phyloP scores from a whole-genome alignment of 2,888 invertebrate species.

The Xanthia togata region DNA sequence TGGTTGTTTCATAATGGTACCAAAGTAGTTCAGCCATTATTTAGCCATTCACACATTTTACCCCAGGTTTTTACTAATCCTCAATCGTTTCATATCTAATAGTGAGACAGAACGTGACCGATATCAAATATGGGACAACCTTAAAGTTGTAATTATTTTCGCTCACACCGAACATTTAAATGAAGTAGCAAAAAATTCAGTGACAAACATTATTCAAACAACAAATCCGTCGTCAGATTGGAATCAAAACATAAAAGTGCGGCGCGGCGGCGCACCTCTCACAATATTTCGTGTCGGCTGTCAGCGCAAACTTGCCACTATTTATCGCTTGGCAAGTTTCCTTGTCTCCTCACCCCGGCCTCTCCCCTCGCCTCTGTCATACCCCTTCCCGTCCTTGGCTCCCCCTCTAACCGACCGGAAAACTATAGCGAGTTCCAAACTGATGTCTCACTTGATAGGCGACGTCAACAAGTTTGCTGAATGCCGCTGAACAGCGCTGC shows the following conservation, averaged over 20 bases:
- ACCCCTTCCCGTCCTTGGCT: conserved; percentile 12
- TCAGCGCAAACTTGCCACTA: conserved; percentile 73
- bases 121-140: neutral
- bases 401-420: conserved; percentile 67
- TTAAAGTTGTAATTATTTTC: neutral
- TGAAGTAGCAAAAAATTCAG: conserved; percentile 20
- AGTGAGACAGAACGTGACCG: neutral
- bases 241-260: conserved; percentile 69
- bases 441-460: conserved; percentile 74
- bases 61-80: neutral
- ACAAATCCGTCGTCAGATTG: conserved; percentile 63
- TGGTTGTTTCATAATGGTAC: no score
- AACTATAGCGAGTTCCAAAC: conserved; percentile 73
- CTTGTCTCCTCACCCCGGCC: conserved; percentile 58
- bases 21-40: no score
- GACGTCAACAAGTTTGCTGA: conserved; percentile 69
- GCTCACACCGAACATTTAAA: conserved; percentile 1
- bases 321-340: conserved; percentile 72
- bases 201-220: conserved; percentile 52
- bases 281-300: conserved; percentile 74
- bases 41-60: no score
- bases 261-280: conserved; percentile 62
- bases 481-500: conserved; percentile 44
- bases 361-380: conserved; percentile 15
- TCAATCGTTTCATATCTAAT: neutral